Evolutionary conservation across 2,797 vertebrate genomes (phyloP), one percentile per base, ranked within the genome.

Genomic region (Eidolon dupreanum): DNA sequence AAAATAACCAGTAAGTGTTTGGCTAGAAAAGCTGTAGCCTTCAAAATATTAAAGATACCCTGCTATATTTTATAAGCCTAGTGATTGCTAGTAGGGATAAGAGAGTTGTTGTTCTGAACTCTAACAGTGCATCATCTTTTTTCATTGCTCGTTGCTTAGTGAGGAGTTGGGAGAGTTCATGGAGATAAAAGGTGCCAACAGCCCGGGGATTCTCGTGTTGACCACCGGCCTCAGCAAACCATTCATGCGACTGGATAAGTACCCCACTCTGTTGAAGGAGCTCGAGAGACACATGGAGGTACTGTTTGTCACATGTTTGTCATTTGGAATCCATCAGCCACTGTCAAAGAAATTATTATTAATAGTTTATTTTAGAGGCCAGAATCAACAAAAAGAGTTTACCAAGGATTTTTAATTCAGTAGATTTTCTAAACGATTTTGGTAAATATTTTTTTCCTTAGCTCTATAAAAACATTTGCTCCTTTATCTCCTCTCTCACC

Each of bases 231-330:
- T 99, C 97, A 99, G 99, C 98, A 99, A 99, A 98, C 99, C 99
- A 33, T 99, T 99, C 96, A 99, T 99, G 99, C 99, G 99, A 97
- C 99, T 99, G 94, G 99, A 99, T 98, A 99, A 99, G 98, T 99
- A 99, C 98, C 99, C 99, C 57, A 99, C 99, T 0, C 98, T 99
- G 97, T 99, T 99, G 95, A 99, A 99, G 98, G 99, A 99, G 97
- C 99, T 99, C 97, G 99, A 99, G 98, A 99, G 99, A 91, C 99
- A 99, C 98, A 99, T 99, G 99, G 99, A 99, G 99, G 99, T 99
- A 98, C 98, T 17, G 22, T 20, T 63, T 82, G 28, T 63, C 28
- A n/a, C 8, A 1, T 22, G 36, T 61, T 26, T 31, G 43, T 17
- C 36, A 15, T 66, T 59, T 16, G 26, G 46, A 12, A 4, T 17